These are phyloP conservation scores for Andrena chrysosceles DNA, from an alignment of 2,888 invertebrate species.

Conservation along the genomic window DNA sequence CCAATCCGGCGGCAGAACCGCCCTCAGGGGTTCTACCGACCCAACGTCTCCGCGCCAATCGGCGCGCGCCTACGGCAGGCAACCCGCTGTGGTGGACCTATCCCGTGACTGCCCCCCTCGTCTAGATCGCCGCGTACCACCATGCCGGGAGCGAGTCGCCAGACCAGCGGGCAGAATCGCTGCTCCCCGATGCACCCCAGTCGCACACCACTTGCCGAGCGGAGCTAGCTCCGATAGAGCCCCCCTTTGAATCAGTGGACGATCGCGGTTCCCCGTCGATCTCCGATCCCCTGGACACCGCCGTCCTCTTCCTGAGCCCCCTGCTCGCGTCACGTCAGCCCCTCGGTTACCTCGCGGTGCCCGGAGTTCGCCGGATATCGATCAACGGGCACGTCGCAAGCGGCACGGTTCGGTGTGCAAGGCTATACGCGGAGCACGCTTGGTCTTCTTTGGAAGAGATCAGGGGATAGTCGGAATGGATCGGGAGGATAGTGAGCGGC, in stretches of 20 bases:
- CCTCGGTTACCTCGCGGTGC: background rate
- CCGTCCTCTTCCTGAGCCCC: background rate
- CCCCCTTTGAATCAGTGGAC: constrained; percentile 37
- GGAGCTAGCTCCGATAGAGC: constrained; percentile 58
- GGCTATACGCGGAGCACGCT: background rate
- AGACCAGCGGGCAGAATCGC: constrained; percentile 61
- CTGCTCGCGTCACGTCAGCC: background rate
- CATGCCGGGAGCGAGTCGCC: constrained; percentile 61
- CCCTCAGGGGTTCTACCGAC: constrained; percentile 68
- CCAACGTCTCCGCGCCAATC: constrained; percentile 66
- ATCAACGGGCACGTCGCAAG: background rate
- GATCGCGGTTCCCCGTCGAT: constrained; percentile 29
- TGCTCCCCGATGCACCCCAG: constrained; percentile 67
- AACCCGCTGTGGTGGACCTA: constrained; percentile 55
- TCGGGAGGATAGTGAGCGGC: constrained; percentile 28
- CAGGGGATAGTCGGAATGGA: constrained; percentile 9
- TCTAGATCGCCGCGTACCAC: constrained; percentile 42
- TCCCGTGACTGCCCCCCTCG: constrained; percentile 41
- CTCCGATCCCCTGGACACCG: constrained; percentile 7
- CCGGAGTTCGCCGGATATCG: background rate
- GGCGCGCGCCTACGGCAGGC: constrained; percentile 43
- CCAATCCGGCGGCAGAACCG: constrained; percentile 77
- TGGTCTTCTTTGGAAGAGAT: background rate
- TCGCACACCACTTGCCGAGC: constrained; percentile 65
- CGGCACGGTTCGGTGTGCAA: background rate